phyloP scores from a whole-genome alignment of 2,113 vertebrate genomes.

The Neogobius melanostomus region DNA sequence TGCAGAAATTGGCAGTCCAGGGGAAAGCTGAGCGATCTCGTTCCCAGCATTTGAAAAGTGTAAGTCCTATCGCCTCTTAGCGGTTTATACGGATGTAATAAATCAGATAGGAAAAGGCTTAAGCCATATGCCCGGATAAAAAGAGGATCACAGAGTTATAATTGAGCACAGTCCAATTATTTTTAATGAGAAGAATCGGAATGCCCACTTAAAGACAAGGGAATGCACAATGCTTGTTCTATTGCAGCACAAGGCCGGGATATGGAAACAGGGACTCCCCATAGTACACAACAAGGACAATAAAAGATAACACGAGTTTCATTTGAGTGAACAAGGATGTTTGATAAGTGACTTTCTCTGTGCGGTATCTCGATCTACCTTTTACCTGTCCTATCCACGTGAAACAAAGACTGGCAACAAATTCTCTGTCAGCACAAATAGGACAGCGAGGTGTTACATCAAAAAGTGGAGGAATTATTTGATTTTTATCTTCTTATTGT shows the following conservation, averaged over 20 bases:
- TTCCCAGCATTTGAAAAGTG: constrained; percentile 25
- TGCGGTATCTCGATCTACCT: too few relatives aligned
- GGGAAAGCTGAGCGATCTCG: constrained; percentile 5
- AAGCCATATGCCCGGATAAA: constrained; percentile 52
- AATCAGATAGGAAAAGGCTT: constrained; percentile 29
- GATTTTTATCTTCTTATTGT: too few relatives aligned
- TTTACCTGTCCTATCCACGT: too few relatives aligned
- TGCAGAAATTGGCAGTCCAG: constrained; percentile 2
- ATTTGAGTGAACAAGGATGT: too few relatives aligned
- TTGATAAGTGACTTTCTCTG: too few relatives aligned
- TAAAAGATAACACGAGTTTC: not conserved
- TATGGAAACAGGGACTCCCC: constrained; percentile 49
- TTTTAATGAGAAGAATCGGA: constrained; percentile 67
- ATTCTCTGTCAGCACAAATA: too few relatives aligned
- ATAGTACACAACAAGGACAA: constrained; percentile 37
- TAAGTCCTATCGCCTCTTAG: constrained; percentile 25
- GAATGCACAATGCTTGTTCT: constrained; percentile 40
- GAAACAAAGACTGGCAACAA: too few relatives aligned
- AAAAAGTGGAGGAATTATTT: too few relatives aligned
- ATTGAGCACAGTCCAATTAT: constrained; percentile 72
- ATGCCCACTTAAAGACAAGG: constrained; percentile 54
- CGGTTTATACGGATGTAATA: constrained; percentile 35
- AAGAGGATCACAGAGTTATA: constrained; percentile 51
- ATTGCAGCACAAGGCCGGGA: constrained; percentile 9
- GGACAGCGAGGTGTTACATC: too few relatives aligned